These are phyloP conservation scores for Pycnomerus fuliginosus DNA, from an alignment of 2,888 invertebrate genomes.

Conservation along the genomic window DNA sequence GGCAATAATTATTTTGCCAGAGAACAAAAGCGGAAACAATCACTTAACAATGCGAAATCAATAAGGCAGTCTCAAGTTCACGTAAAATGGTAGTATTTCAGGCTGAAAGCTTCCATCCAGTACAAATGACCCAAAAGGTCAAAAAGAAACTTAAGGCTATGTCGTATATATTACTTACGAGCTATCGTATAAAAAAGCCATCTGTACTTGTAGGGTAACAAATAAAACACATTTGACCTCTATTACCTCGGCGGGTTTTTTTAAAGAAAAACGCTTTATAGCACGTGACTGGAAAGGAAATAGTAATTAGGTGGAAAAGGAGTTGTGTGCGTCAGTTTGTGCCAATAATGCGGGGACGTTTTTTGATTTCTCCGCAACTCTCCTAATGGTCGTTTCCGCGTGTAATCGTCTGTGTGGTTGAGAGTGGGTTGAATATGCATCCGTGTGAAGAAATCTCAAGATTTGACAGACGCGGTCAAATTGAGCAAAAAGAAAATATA, in stretches of 20 bases:
- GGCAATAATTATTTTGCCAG: neutral
- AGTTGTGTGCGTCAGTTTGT: no score
- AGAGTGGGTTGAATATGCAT: neutral
- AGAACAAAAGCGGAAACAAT: conserved; percentile 23
- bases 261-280: conserved; percentile 15
- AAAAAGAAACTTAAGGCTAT: conserved; percentile 38
- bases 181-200: conserved; percentile 42
- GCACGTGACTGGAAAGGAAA: conserved; percentile 17
- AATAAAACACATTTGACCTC: conserved; percentile 30
- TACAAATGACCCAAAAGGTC: conserved; percentile 47
- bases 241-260: conserved; percentile 7
- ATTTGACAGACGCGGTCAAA: conserved; percentile 47
- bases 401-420: no score
- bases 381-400: no score
- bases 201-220: conserved; percentile 39
- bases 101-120: conserved; percentile 44
- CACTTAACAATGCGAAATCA: conserved; percentile 41
- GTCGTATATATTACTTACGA: conserved; percentile 43
- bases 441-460: conserved; percentile 23
- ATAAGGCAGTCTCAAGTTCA: conserved; percentile 44
- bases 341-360: no score
- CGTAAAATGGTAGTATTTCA: conserved; percentile 47
- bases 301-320: conserved; percentile 6
- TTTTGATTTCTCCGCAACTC: no score
- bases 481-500: conserved; percentile 47